Conservation (phyloP, 1,140 invertebrate genomes). For the Nasonia vitripennis region DNA sequence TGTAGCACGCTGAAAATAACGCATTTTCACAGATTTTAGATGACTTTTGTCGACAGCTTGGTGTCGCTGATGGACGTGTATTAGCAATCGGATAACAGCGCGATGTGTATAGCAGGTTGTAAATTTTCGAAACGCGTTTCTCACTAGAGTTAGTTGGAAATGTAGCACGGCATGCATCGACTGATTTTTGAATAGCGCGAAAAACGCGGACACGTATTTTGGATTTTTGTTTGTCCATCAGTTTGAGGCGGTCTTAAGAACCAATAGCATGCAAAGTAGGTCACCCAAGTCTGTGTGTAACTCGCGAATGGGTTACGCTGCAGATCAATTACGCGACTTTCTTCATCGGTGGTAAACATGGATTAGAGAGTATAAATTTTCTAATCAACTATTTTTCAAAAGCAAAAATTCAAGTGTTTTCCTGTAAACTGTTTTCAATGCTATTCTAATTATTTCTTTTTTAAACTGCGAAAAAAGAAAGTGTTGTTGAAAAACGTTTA, state of each 20-base stretch:
- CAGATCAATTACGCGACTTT: constrained; percentile 54
- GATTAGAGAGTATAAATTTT: too few species aligned
- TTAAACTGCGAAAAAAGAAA: background rate
- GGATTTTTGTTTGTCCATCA: constrained; percentile 41
- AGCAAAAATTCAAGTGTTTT: background rate
- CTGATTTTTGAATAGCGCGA: background rate
- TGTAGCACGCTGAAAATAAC: constrained; percentile 71
- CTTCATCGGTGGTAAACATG: background rate
- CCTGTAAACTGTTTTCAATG: background rate
- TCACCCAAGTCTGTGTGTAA: constrained; percentile 52
- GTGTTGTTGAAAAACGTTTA: background rate
- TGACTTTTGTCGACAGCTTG: background rate
- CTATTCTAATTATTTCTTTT: background rate
- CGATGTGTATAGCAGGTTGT: too few species aligned
- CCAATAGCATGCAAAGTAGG: constrained; percentile 61
- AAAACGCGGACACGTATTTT: background rate
- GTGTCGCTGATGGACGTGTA: constrained; percentile 32
- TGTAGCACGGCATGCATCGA: constrained; percentile 5
- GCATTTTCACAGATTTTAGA: constrained; percentile 57
- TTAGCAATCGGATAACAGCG: background rate
- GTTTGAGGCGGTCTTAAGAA: constrained; percentile 54
- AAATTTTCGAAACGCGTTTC: background rate
- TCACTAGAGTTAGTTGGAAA: too few species aligned
- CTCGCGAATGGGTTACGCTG: constrained; percentile 56
- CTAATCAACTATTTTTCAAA: background rate